These are phyloP conservation scores for Antechinus flavipes DNA, from an alignment of 2,113 vertebrate species.

Conservation along the genomic window DNA sequence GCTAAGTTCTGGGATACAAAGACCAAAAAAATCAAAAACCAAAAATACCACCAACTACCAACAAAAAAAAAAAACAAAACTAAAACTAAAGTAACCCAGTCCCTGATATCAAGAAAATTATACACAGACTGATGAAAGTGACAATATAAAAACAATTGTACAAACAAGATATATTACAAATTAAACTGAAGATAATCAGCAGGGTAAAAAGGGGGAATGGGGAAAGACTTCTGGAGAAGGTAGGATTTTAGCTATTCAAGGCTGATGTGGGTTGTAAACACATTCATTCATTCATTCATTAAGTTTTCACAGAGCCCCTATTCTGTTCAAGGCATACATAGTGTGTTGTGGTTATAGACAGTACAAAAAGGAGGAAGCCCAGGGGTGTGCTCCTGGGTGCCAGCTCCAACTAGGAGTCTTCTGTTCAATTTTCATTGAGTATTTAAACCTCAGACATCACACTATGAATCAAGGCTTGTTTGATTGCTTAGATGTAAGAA, in stretches of 20 bases:
- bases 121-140: neutral
- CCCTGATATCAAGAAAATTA: neutral
- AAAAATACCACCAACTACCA: neutral
- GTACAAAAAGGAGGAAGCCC: neutral
- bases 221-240: neutral
- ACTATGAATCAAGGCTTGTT: neutral
- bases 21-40: neutral
- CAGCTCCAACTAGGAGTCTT: neutral
- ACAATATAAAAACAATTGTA: neutral
- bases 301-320: neutral
- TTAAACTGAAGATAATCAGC: neutral
- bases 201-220: neutral
- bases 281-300: neutral
- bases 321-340: neutral
- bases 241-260: neutral
- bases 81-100: neutral
- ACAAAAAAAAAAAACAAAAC: neutral
- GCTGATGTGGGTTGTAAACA: neutral
- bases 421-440: neutral
- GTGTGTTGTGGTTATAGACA: neutral
- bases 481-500: neutral
- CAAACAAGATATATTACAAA: neutral
- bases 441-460: neutral
- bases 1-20: neutral
- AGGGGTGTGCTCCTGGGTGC: neutral